phyloP scores from a whole-genome alignment of 2,797 vertebrate genomes.

The Galaxias olidus region DNA sequence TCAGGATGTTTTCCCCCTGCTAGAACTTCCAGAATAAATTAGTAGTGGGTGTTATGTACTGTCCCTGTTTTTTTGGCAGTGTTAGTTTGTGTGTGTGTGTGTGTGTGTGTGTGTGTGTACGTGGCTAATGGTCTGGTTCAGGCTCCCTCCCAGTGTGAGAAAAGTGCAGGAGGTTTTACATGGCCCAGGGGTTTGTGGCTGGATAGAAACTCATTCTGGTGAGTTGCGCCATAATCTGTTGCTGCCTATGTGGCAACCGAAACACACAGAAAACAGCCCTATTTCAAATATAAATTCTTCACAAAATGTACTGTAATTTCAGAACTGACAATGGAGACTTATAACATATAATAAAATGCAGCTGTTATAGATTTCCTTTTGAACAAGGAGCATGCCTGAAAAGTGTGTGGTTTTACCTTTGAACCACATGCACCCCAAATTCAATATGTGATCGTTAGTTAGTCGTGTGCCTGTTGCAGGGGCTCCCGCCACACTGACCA shows the following conservation, averaged over 20 bases:
- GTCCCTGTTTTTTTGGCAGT: constrained; percentile 33
- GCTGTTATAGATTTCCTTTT: too few relatives aligned
- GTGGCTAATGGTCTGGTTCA: constrained; percentile 30
- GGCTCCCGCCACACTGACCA: constrained; percentile 62
- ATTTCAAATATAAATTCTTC: constrained; percentile 14
- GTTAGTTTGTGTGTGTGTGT: constrained; percentile 13
- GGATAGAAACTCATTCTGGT: constrained; percentile 55
- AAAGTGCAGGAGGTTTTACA: constrained; percentile 52
- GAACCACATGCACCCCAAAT: neutral
- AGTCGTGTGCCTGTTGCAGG: constrained; percentile 61
- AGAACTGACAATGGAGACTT: too few relatives aligned
- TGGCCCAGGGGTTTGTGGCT: constrained; percentile 60
- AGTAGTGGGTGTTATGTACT: constrained; percentile 59
- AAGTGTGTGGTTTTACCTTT: too few relatives aligned
- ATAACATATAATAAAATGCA: too few relatives aligned
- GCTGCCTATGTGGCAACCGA: constrained; percentile 49
- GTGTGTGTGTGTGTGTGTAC: constrained; percentile 15
- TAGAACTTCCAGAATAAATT: constrained; percentile 59
- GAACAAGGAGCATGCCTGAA: too few relatives aligned
- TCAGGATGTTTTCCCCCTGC: constrained; percentile 57
- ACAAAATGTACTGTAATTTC: too few relatives aligned
- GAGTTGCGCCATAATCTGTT: constrained; percentile 63
- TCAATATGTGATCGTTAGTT: constrained; percentile 19
- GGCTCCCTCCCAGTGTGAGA: constrained; percentile 48
- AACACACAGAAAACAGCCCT: constrained; percentile 42